Evolutionary conservation across 2,888 invertebrate species (phyloP).

Genomic region (Acanthoscelides obtectus): DNA sequence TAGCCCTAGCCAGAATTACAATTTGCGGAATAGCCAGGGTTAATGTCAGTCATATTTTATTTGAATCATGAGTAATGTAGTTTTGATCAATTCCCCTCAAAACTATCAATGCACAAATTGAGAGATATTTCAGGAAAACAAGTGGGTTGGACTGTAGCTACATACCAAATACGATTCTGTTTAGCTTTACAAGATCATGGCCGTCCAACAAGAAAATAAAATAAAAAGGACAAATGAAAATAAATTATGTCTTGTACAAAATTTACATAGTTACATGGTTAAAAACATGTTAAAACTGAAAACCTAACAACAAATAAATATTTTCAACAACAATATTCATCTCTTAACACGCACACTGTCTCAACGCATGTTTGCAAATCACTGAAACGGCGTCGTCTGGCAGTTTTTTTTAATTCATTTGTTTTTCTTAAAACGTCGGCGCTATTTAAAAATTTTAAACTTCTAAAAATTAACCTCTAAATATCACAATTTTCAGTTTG

Average conservation of each 20-base stretch:
- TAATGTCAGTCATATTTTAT: too few relatives aligned
- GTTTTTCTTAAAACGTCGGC: conserved; percentile 17
- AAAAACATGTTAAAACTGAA: conserved; percentile 23
- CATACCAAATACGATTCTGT: not conserved
- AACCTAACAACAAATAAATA: conserved; percentile 27
- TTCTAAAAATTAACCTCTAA: conserved; percentile 33
- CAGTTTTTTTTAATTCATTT: conserved; percentile 23
- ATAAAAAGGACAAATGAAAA: conserved; percentile 21
- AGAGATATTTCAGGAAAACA: too few relatives aligned
- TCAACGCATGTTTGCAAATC: conserved; percentile 19
- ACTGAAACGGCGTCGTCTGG: conserved; percentile 26
- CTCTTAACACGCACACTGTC: conserved; percentile 12
- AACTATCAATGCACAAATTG: too few relatives aligned
- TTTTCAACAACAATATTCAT: not conserved
- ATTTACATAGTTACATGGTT: conserved; percentile 32
- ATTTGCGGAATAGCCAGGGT: too few relatives aligned
- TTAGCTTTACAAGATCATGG: not conserved
- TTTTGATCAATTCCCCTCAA: too few relatives aligned
- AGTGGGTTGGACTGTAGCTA: too few relatives aligned
- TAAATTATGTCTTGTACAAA: conserved; percentile 34
- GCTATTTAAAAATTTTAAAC: not conserved
- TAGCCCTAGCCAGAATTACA: too few relatives aligned
- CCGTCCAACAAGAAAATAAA: not conserved
- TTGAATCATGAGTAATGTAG: too few relatives aligned
- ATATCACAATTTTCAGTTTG: conserved; percentile 36